Evolutionary conservation across 2,113 vertebrate genomes (phyloP).

Genomic region (pig (Sus scrofa)): T2T-Sscrofa CM000815.6:127789001-127789500

Average conservation of each 20-base stretch:
- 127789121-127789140: neutral
- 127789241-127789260: constrained; percentile 22
- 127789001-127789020: constrained; percentile 30
- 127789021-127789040: constrained; percentile 16
- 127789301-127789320: neutral
- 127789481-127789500: neutral
- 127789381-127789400: neutral
- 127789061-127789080: neutral
- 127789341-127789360: neutral
- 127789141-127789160: neutral
- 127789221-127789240: neutral
- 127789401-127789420: neutral
- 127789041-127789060: neutral
- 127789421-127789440: neutral
- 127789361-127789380: constrained; percentile 10
- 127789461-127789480: neutral
- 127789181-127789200: neutral
- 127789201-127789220: neutral
- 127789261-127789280: neutral
- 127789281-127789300: neutral
- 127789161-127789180: neutral
- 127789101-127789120: neutral
- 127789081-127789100: constrained; percentile 43
- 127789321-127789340: constrained; percentile 17
- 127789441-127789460: neutral